phyloP scores from a whole-genome alignment of 2,888 invertebrate genomes.

The Ormyrus nitidulus region DNA sequence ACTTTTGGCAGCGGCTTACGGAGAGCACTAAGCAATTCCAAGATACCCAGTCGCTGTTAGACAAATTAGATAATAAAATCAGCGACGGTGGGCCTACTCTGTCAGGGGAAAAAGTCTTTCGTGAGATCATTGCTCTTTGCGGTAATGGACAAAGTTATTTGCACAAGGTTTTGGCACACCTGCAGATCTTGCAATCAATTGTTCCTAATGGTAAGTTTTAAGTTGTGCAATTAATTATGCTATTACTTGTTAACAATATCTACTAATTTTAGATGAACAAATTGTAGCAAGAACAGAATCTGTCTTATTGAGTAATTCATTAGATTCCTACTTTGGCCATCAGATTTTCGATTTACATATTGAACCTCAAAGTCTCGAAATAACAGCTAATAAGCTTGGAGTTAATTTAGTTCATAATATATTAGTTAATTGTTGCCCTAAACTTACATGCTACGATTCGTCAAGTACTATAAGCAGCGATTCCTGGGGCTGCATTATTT shows the following conservation, averaged over 20 bases:
- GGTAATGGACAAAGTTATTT: constrained; percentile 63
- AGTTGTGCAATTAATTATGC: neutral
- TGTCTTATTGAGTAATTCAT: constrained; percentile 59
- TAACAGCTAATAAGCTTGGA: constrained; percentile 82
- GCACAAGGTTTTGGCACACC: constrained; percentile 62
- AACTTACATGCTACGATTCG: constrained; percentile 73
- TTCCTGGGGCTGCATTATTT: constrained; percentile 64
- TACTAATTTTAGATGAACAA: constrained; percentile 55
- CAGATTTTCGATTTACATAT: constrained; percentile 81
- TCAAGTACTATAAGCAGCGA: constrained; percentile 42
- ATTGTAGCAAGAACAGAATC: constrained; percentile 48
- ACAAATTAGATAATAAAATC: constrained; percentile 15
- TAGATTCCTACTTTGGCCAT: constrained; percentile 69
- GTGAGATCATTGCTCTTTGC: constrained; percentile 60
- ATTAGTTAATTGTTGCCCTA: constrained; percentile 84
- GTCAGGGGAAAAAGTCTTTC: constrained; percentile 58
- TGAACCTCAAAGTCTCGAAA: constrained; percentile 83
- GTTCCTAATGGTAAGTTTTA: constrained; percentile 60
- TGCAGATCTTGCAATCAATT: constrained; percentile 64
- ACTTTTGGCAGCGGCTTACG: constrained; percentile 65
- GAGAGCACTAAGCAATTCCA: constrained; percentile 57
- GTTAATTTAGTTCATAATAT: constrained; percentile 86
- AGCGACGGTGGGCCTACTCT: constrained; percentile 19
- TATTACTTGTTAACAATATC: neutral
- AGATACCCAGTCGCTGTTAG: constrained; percentile 6